These are phyloP conservation scores for Cepphus grylle DNA, from an alignment of 2,113 vertebrate species.

Conservation along the genomic window DNA sequence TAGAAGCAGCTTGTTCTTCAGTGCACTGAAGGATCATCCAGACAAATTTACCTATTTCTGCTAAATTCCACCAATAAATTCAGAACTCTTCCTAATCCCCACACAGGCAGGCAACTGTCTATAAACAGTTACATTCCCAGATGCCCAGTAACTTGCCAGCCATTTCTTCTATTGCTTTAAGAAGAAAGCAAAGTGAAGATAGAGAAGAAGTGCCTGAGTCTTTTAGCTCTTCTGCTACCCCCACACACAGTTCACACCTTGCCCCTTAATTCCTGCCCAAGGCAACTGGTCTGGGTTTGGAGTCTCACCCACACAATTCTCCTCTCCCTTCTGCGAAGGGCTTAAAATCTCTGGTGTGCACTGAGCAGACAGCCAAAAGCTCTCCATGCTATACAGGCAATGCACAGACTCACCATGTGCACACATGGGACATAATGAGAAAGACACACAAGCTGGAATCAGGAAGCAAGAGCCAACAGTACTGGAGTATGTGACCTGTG, in stretches of 20 bases:
- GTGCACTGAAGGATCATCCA: background rate
- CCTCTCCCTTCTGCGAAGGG: background rate
- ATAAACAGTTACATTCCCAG: background rate
- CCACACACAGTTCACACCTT: background rate
- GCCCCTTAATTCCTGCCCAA: constrained; percentile 29
- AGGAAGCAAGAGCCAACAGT: background rate
- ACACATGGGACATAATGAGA: background rate
- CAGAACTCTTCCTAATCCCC: background rate
- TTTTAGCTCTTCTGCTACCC: background rate
- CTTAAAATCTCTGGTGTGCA: background rate
- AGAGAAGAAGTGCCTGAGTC: background rate
- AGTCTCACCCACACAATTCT: background rate
- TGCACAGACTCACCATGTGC: rapidly evolving
- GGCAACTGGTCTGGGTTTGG: constrained; percentile 17
- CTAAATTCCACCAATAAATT: background rate
- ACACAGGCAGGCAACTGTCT: background rate
- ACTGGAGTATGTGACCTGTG: background rate
- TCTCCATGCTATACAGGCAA: background rate
- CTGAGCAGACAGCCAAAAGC: background rate
- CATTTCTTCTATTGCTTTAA: background rate
- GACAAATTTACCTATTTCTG: background rate
- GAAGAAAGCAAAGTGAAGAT: background rate
- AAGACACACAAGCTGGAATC: background rate
- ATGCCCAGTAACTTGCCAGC: background rate
- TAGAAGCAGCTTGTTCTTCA: background rate